A percentile compares a stretch with the other conserved stretches of the same genome.
Evolutionary conservation across 2,113 vertebrate genomes (phyloP).

Genomic region (Coturnix japonica): DNA sequence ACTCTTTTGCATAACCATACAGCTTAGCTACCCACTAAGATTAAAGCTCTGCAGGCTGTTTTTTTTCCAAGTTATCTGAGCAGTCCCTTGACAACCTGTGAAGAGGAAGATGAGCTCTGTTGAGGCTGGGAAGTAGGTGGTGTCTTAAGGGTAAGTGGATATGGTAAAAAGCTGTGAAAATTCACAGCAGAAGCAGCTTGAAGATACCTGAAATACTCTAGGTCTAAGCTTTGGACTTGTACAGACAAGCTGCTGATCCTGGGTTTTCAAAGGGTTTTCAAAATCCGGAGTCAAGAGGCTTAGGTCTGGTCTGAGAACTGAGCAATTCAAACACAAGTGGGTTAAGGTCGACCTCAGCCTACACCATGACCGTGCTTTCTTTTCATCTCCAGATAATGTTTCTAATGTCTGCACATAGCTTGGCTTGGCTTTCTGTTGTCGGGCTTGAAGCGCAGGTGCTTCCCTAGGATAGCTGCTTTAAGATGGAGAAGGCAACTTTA

Average conservation of each 20-base stretch:
- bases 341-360: background rate
- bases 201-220: background rate
- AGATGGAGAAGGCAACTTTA: background rate
- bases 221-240: background rate
- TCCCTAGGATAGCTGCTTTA: background rate
- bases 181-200: background rate
- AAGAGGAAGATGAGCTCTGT: background rate
- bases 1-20: background rate
- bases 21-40: background rate
- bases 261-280: background rate
- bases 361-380: accelerated
- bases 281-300: background rate
- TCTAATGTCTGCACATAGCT: background rate
- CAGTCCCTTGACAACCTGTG: background rate
- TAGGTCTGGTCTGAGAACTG: background rate
- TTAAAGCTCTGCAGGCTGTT: background rate
- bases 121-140: slow-evolving; percentile 4
- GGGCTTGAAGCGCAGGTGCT: background rate
- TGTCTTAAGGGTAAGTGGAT: background rate
- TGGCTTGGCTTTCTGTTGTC: background rate
- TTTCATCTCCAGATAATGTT: background rate
- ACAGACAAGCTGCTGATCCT: background rate
- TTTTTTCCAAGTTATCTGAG: background rate
- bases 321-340: background rate
- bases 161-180: slow-evolving; percentile 6